These are phyloP conservation scores for Nothocercus julius DNA, from an alignment of 2,113 vertebrate genomes.

Conservation along the genomic window DNA sequence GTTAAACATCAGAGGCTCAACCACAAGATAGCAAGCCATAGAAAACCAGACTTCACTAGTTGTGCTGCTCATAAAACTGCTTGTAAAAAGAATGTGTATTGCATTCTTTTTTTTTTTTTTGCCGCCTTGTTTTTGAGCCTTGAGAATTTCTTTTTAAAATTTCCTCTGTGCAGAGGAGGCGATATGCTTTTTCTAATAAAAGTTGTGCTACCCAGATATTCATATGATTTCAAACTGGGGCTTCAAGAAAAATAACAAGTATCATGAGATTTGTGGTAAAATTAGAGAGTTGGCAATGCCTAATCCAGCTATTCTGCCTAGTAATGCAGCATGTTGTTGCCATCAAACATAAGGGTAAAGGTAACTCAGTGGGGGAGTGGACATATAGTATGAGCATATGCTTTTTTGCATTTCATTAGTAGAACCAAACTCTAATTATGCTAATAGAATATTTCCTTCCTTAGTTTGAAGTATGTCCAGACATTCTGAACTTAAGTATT, in stretches of 20 bases:
- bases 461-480: not conserved
- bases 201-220: not conserved
- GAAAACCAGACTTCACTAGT: not conserved
- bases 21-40: not conserved
- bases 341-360: not conserved
- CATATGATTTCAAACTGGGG: not conserved
- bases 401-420: not conserved
- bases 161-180: not conserved
- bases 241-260: constrained; percentile 23
- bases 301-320: not conserved
- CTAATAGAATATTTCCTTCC: not conserved
- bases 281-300: not conserved
- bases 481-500: not conserved
- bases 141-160: not conserved
- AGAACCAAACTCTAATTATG: not conserved
- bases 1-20: constrained; percentile 44
- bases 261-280: not conserved
- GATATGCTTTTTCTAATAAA: not conserved
- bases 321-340: not conserved
- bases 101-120: not conserved
- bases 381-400: not conserved
- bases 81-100: constrained; percentile 25
- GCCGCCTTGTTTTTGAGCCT: not conserved
- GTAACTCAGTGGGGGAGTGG: not conserved
- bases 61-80: not conserved